A percentile compares a stretch with the other conserved stretches of the same genome.
phyloP scores from a whole-genome alignment of 2,113 vertebrate genomes.

The Myiagra hebetior region DNA sequence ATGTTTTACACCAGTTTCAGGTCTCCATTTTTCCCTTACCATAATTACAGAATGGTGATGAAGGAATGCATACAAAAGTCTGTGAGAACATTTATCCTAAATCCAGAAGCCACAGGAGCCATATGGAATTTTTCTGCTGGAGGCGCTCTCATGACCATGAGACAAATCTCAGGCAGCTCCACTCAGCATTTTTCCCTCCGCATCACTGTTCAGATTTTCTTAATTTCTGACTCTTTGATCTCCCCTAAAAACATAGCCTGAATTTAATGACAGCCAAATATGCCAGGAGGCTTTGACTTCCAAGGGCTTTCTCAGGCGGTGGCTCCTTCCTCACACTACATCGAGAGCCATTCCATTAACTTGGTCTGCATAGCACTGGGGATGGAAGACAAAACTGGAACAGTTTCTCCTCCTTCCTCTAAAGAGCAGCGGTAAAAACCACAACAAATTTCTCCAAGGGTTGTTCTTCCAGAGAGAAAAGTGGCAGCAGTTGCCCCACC shows the following conservation, averaged over 20 bases:
- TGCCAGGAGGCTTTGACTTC: not conserved
- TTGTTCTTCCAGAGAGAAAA: not conserved
- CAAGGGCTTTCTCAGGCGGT: not conserved
- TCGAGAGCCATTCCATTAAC: not conserved
- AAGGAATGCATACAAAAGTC: not conserved
- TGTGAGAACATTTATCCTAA: not conserved
- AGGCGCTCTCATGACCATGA: not conserved
- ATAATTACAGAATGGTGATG: not conserved
- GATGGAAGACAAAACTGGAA: not conserved
- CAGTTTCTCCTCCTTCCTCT: not conserved
- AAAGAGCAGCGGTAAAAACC: not conserved
- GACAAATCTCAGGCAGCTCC: not conserved
- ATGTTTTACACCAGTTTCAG: not conserved
- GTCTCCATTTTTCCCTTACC: not conserved
- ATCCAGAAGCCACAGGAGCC: not conserved
- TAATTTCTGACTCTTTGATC: not conserved
- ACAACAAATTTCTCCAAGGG: not conserved
- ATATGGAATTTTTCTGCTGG: not conserved
- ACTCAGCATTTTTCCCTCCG: not conserved
- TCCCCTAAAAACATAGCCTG: not conserved
- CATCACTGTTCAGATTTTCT: not conserved
- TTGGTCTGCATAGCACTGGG: not conserved
- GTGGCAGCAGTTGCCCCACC: not conserved
- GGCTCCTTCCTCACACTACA: not conserved
- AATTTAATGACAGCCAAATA: not conserved